Evolutionary conservation across 1,140 invertebrate genomes (phyloP).

Genomic region (Heliothis virescens): DNA sequence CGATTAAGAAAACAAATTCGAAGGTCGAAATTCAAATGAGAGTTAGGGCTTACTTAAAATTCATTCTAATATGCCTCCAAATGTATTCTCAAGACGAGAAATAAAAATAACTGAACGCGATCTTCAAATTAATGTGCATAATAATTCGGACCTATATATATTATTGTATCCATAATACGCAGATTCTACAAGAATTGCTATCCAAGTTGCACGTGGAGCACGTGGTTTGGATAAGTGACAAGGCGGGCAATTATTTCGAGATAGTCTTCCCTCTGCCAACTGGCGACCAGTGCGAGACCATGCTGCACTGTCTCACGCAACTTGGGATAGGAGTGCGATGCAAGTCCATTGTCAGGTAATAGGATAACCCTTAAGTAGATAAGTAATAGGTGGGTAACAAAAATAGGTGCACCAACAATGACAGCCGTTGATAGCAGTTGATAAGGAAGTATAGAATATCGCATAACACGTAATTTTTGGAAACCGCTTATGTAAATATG

Average conservation of each 20-base stretch:
- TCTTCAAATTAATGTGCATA: no score
- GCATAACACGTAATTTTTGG: no score
- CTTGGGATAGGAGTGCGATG: constrained; percentile 90
- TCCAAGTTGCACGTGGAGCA: constrained; percentile 90
- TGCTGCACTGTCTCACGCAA: constrained; percentile 90
- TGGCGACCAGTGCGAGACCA: constrained; percentile 90
- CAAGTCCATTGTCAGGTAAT: constrained; percentile 90
- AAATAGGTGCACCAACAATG: not conserved
- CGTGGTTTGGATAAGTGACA: constrained; percentile 89
- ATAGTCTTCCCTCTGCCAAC: constrained; percentile 90
- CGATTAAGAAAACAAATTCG: no score
- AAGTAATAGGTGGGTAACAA: not conserved
- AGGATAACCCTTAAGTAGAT: not conserved
- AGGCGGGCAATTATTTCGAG: constrained; percentile 89
- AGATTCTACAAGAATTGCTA: constrained; percentile 89
- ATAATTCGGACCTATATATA: not conserved
- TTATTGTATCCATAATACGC: not conserved
- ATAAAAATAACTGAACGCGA: not conserved
- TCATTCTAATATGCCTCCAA: no score
- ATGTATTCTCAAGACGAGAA: no score
- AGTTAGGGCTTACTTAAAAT: no score
- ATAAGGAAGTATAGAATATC: no score
- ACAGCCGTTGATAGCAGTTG: no score
- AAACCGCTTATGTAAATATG: no score
- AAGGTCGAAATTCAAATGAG: no score